phyloP scores from a whole-genome alignment of 2,113 vertebrate genomes.

The Thermophis baileyi region DNA sequence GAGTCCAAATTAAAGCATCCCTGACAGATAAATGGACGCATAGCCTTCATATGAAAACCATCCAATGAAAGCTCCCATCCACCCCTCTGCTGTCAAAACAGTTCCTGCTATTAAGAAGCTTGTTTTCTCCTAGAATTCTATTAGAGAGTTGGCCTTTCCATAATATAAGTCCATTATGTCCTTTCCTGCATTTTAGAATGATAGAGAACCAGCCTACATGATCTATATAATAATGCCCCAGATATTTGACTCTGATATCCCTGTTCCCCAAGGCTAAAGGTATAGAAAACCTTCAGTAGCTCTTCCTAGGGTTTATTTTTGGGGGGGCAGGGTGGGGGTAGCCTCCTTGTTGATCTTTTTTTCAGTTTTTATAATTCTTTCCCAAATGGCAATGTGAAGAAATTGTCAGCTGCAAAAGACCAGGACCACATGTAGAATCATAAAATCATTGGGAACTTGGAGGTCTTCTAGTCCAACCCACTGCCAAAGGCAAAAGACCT shows the following conservation, averaged over 20 bases:
- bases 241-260: neutral
- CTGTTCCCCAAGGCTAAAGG: neutral
- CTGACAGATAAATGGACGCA: neutral
- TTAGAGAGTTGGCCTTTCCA: neutral
- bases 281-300: neutral
- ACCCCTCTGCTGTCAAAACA: neutral
- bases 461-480: neutral
- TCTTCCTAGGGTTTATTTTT: neutral
- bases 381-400: neutral
- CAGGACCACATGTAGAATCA: neutral
- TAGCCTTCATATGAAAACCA: neutral
- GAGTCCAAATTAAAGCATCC: neutral
- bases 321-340: neutral
- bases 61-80: neutral
- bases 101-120: neutral
- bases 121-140: neutral
- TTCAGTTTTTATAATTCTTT: neutral
- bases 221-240: neutral
- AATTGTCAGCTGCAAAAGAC: neutral
- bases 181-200: neutral
- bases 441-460: neutral
- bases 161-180: neutral
- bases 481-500: neutral
- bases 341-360: neutral
- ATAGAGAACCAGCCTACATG: neutral